A percentile compares a stretch with the other conserved stretches of the same genome.
These are phyloP conservation scores for Parazoanthus atlanticus DNA, from an alignment of 92 coral and sea anemone species.

Conservation along the genomic window DNA sequence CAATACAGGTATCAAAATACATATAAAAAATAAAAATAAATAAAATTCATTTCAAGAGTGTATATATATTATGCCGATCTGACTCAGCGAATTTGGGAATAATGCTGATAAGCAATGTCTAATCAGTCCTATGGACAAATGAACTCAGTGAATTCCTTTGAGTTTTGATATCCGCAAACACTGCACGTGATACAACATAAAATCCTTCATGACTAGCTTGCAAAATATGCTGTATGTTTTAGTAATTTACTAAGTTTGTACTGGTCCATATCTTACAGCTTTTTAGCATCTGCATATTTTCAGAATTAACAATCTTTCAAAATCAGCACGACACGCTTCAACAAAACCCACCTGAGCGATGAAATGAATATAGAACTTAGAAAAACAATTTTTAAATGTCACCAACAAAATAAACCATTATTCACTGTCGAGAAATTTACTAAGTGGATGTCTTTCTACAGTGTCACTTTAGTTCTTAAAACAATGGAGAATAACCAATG, in stretches of 20 bases:
- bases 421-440: neutral
- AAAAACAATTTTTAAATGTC: neutral
- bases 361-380: neutral
- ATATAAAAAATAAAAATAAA: no score
- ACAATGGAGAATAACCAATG: no score
- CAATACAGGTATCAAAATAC: neutral
- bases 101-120: no score
- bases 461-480: neutral
- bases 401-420: neutral
- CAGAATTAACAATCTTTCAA: neutral
- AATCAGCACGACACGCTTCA: neutral
- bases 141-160: no score
- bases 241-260: neutral
- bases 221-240: neutral
- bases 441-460: neutral
- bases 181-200: neutral
- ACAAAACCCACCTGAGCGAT: neutral
- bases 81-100: neutral
- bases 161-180: neutral
- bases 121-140: neutral
- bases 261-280: neutral
- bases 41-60: no score
- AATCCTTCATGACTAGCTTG: no score
- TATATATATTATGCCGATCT: no score
- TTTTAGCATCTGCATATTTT: neutral